Evolutionary conservation across 64 coral and sea anemone species (phyloP), one percentile per base, ranked within the genome.

Genomic region (Porites lutea): DNA sequence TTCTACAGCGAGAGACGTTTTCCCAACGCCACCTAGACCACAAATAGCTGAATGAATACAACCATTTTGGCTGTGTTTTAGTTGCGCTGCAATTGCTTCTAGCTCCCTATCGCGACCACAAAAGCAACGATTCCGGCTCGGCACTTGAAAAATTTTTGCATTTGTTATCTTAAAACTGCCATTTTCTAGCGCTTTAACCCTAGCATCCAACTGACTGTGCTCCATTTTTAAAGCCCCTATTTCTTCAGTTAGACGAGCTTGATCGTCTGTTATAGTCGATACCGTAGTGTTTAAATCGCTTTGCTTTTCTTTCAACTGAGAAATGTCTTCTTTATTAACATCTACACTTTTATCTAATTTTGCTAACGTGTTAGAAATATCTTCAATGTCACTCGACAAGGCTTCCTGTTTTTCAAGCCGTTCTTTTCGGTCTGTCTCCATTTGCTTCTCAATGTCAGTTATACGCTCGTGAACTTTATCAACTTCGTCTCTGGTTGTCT

Each of bases 1-100:
- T 72, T 95, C 93, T 2, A 95, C 59, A 72, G 81, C 88, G 44
- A 95, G 81, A 14, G 93, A 95, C 6, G 93, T 91, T 91, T 95
- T 95, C 5, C 93, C 93, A 37, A 37, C 27, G 27, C 27, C 27
- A 37, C 27, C 27, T 37, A 37, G 27, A 37, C 27, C 27, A 37
- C 27, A 37, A 37, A 37, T 37, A 37, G 27, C 27, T 37, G 27
- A 37, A 37, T 37, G 27, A 37, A 37, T 37, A 37, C 27, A 37
- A 37, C 27, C 27, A 37, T 0, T 37, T 37, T 37, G 27, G 27
- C 27, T 37, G 27, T 37, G 1, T 37, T 37, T 37, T 37, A 37
- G 27, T 37, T 37, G 27, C 27, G 27, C 27, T 37, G 27, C 27
- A 37, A 37, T 37, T 37, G 27, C 27, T 37, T 37, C 27, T 37